These are phyloP conservation scores for Drosophila mojavensis DNA, from an alignment of 1,140 invertebrate species.

Conservation along the genomic window DNA sequence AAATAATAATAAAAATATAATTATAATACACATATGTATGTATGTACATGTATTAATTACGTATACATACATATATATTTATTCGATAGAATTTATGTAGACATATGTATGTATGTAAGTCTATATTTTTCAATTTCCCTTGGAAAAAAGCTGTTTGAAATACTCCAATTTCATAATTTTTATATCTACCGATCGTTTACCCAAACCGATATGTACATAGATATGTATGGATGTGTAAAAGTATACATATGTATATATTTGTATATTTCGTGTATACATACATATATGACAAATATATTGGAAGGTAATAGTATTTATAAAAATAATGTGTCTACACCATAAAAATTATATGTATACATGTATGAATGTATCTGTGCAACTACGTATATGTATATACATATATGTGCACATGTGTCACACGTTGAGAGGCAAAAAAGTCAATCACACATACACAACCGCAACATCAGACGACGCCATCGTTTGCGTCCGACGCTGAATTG, in stretches of 20 bases:
- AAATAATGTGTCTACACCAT: conserved; percentile 20
- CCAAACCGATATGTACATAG: not conserved
- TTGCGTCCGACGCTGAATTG: conserved; percentile 31
- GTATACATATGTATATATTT: not conserved
- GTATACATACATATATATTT: no score
- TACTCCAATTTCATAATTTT: no score
- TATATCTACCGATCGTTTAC: no score
- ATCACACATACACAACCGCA: conserved; percentile 47
- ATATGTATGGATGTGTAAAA: not conserved
- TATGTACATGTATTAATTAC: no score
- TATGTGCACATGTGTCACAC: conserved; percentile 64
- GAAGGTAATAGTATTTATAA: conserved; percentile 1
- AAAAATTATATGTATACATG: not conserved
- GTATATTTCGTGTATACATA: not conserved
- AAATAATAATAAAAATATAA: no score
- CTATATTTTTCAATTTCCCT: no score
- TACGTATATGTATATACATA: conserved; percentile 29
- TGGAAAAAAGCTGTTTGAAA: no score
- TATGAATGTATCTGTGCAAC: no score
- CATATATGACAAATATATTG: conserved; percentile 10
- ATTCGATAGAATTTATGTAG: no score
- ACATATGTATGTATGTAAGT: no score
- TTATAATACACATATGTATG: no score
- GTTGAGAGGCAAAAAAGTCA: conserved; percentile 61
- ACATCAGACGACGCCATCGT: conserved; percentile 21